A percentile compares a stretch with the other conserved stretches of the same genome.
Evolutionary conservation across 2,113 vertebrate genomes (phyloP).

Genomic region (Castor canadensis): DNA sequence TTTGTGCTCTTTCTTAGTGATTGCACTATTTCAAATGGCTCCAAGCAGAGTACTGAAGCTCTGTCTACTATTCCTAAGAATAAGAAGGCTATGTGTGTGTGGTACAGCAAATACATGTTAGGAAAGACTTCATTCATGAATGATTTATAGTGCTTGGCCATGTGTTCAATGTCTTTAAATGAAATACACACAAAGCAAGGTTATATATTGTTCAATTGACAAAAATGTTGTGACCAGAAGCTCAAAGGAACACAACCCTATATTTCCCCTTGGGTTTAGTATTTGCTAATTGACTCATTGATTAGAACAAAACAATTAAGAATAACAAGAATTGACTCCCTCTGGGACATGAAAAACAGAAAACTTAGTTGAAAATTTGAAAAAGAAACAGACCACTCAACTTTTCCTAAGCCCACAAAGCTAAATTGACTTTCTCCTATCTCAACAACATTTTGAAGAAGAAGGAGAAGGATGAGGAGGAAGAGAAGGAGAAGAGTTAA

Average conservation of each 20-base stretch:
- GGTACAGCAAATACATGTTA: background rate
- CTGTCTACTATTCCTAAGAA: background rate
- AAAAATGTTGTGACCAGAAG: background rate
- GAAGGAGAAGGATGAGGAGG: background rate
- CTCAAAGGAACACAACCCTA: background rate
- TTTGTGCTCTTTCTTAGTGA: background rate
- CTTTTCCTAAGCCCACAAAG: background rate
- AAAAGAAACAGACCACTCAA: background rate
- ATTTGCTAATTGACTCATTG: background rate
- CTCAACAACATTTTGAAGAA: background rate
- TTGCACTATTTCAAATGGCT: background rate
- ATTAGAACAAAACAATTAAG: background rate
- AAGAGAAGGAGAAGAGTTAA: background rate
- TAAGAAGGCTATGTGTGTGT: background rate
- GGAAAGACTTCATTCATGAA: background rate
- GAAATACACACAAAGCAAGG: background rate
- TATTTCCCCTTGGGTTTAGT: background rate
- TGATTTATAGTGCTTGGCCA: background rate
- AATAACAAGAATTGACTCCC: background rate
- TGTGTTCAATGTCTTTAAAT: background rate
- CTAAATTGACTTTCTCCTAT: background rate
- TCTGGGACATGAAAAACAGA: background rate
- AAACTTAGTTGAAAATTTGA: slow-evolving; percentile 25
- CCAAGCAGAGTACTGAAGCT: background rate
- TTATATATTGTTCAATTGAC: background rate